Evolutionary conservation across 2,113 vertebrate species (phyloP), one percentile per base, ranked within the genome.

Genomic region (Hippocampus guttulatus): DNA sequence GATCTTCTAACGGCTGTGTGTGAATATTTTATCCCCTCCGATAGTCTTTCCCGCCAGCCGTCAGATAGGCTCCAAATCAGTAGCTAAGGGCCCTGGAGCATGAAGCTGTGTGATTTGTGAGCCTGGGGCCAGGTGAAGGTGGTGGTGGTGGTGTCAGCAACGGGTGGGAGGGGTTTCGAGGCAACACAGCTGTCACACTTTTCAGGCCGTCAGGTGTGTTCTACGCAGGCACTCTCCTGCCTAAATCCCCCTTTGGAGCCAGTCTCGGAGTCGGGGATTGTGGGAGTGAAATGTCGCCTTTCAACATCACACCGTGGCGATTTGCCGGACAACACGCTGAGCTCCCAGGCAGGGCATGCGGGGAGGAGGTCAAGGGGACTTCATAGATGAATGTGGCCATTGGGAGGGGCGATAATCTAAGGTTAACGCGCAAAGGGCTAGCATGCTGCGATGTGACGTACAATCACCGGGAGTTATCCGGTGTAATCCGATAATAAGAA

Each of bases 41-140:
- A 90, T 89, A 88, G 89, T 89, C 86, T 90, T 87, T 76, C 82
- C 84, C 77, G 87, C 87, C 87, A 86, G 87, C 80, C 87, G 81
- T 89, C 89, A 91, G 88, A 88, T 87, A 86, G 83, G 70, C 88
- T 89, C 88, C 88, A 90, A 65, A 90, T 91, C 89, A 90, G 84
- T 76, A 68, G 78, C 10, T 45, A n/a, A 52, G 78, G 74, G 84
- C 88, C 84, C 80, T 85, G 84, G 82, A 88, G 88, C 88, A 85
- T 89, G 80, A 87, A 86, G 80, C 81, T 83, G 84, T 89, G 86
- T 86, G 88, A 90, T 90, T 87, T 88, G 83, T 87, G 82, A 84
- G 83, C 80, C 73, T 67, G 80, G 84, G 81, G 85, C 81, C 21
- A 75, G 75, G 81, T 81, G 73, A 78, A 74, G 67, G 80, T 30